These are phyloP conservation scores for Sebastes steindachneri DNA, from an alignment of 2,797 vertebrate species.

Conservation along the genomic window DNA sequence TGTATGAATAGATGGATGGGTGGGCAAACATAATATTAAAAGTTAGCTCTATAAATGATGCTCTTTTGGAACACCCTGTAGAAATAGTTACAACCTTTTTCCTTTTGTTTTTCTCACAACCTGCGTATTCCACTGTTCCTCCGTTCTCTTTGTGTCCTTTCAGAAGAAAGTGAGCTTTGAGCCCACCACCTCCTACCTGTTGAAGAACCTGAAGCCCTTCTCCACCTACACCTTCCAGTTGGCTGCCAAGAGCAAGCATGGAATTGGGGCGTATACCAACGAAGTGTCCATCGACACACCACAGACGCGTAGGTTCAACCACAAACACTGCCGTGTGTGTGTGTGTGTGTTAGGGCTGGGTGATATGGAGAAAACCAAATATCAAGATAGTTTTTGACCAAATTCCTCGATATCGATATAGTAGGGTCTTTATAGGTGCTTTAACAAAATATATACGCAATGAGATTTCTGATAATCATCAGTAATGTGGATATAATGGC, in stretches of 20 bases:
- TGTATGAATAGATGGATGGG: not conserved
- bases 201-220: conserved; percentile 96
- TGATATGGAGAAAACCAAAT: no score
- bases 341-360: not conserved
- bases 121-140: not conserved
- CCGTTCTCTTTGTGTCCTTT: not conserved
- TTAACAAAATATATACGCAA: not conserved
- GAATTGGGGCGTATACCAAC: conserved; percentile 94
- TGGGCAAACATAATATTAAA: not conserved
- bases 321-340: conserved; percentile 36
- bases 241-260: conserved; percentile 94
- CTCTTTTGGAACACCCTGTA: not conserved
- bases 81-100: not conserved
- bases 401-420: no score
- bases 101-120: not conserved
- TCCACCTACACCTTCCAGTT: conserved; percentile 95
- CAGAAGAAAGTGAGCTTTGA: conserved; percentile 91
- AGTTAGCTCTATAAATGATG: not conserved
- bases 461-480: no score
- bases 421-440: no score
- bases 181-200: conserved; percentile 88
- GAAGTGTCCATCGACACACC: conserved; percentile 96
- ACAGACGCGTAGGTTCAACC: conserved; percentile 95
- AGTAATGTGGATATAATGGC: no score
- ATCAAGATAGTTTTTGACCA: no score